These are phyloP conservation scores for Anguilla rostrata DNA, from an alignment of 2,113 vertebrate genomes.

Conservation along the genomic window DNA sequence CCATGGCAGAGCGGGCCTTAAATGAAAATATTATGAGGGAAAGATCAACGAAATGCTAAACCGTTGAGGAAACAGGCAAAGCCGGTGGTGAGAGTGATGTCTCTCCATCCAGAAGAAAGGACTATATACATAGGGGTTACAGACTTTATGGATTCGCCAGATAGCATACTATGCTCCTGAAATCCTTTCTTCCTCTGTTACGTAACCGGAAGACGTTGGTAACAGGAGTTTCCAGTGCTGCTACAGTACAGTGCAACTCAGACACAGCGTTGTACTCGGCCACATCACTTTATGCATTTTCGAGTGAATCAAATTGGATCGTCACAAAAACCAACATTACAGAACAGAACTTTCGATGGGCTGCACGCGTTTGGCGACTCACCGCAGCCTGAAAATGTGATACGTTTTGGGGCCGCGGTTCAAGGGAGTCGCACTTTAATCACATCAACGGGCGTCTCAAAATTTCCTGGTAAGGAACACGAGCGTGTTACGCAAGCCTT, in stretches of 20 bases:
- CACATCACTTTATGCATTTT: no score
- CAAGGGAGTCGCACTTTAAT: neutral
- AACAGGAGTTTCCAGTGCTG: no score
- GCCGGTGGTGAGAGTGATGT: conserved; percentile 30
- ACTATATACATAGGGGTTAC: no score
- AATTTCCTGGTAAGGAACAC: neutral
- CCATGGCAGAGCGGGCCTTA: neutral
- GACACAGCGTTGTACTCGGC: no score
- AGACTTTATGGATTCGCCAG: no score
- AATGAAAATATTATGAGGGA: conserved; percentile 11
- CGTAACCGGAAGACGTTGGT: no score
- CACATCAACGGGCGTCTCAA: neutral
- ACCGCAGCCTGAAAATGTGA: neutral
- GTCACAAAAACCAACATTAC: no score
- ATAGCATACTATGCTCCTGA: no score
- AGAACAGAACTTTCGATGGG: neutral
- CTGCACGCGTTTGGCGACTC: neutral
- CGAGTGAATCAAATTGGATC: no score
- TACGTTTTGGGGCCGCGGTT: neutral
- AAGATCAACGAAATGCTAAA: conserved; percentile 34
- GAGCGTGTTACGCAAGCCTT: conserved; percentile 25
- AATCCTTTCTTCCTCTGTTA: no score
- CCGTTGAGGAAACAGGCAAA: conserved; percentile 32
- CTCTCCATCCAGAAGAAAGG: no score
- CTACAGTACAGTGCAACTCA: no score